Evolutionary conservation across 2,888 invertebrate genomes (phyloP), one percentile per base, ranked within the genome.

Genomic region (Drepanosiphum platanoidis): DNA sequence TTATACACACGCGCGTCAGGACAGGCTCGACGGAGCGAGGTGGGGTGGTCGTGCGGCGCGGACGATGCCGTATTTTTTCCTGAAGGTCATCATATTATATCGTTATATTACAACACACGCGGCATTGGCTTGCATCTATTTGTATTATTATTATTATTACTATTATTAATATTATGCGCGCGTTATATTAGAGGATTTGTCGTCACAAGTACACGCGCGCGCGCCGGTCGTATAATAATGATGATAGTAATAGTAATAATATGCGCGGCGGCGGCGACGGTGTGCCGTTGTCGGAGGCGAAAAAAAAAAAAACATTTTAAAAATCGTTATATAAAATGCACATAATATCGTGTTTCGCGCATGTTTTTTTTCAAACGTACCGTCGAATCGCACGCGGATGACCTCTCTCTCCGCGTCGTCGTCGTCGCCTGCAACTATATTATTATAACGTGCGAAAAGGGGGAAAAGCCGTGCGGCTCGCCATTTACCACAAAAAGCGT

Each of bases 31-130:
- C n/a, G n/a, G n/a, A n/a, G n/a, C n/a, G n/a, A n/a, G n/a, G n/a
- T n/a, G n/a, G n/a, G n/a, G 61, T 18, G n/a, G 3, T 27, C n/a
- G 36, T 27, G 27, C 30, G 3, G 42, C 27, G 30, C 42, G 32
- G 42, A 32, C 64, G 78, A 32, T 64, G 78, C 61, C 61, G 36
- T 78, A 64, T 78, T 78, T 66, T 42, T 70, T 70, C 30, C 8
- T 68, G 34, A 75, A 75, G 75, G 75, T 75, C 75, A 75, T n/a
- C n/a, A n/a, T n/a, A n/a, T n/a, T n/a, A n/a, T 75, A 58, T 30
- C 18, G 18, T 64, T 66, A 66, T 66, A 66, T 79, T 79, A 66
- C 32, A n/a, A 79, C 8, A 66, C 61, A 22, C 61, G 13, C 11
- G 61, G 61, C 61, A 46, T 72, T 18, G 42, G 22, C 66, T 79